phyloP scores from a whole-genome alignment of 2,797 vertebrate genomes.

The Molossus molossus region DNA sequence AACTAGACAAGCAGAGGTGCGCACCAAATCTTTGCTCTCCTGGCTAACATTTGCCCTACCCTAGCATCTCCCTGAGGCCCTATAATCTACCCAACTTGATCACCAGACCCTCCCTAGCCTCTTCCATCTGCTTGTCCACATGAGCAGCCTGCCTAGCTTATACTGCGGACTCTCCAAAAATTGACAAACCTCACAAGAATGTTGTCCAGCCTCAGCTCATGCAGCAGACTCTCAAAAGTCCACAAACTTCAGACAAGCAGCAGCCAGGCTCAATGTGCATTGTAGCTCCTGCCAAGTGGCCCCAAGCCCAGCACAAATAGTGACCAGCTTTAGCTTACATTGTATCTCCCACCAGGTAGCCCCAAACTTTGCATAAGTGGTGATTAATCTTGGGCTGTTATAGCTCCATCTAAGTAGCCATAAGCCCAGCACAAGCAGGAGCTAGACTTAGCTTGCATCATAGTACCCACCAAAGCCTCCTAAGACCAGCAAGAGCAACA shows the following conservation, averaged over 20 bases:
- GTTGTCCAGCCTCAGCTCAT: background rate
- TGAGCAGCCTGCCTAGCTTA: background rate
- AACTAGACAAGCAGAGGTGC: background rate
- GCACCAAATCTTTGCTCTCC: background rate
- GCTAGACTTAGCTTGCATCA: background rate
- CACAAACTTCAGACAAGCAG: background rate
- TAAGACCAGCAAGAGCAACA: background rate
- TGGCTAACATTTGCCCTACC: background rate
- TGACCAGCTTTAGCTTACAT: background rate
- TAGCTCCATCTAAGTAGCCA: background rate
- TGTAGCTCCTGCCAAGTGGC: background rate
- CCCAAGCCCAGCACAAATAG: background rate
- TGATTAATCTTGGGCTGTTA: background rate
- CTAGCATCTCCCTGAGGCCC: background rate
- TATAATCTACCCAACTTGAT: background rate
- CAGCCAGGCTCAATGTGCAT: background rate
- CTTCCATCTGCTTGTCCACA: background rate
- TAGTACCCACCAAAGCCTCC: background rate
- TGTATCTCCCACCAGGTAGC: background rate
- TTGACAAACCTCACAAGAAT: background rate
- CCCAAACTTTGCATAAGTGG: background rate
- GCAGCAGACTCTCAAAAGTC: background rate
- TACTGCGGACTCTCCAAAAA: background rate
- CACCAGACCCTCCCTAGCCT: background rate
- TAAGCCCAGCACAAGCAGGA: background rate